Percentiles rank a stretch among this genome's conserved stretches.
These are phyloP conservation scores for Tychaedon coryphoeus DNA, from an alignment of 2,113 vertebrate species.

Conservation along the genomic window DNA sequence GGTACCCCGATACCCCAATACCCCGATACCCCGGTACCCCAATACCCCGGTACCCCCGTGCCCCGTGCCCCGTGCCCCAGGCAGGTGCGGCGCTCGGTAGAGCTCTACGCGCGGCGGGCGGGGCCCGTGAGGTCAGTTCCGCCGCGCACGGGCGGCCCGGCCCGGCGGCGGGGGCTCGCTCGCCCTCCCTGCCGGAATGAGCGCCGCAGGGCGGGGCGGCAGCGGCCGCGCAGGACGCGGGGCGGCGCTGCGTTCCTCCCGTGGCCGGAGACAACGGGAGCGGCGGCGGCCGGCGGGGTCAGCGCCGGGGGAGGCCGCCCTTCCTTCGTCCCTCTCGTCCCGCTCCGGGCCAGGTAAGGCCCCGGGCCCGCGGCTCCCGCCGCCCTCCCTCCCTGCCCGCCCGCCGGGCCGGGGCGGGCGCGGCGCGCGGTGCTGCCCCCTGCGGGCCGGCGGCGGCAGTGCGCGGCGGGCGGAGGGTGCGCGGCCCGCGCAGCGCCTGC, in stretches of 20 bases:
- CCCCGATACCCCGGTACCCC: too few species aligned
- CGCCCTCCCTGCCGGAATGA: not conserved
- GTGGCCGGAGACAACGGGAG: not conserved
- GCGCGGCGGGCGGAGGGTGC: not conserved
- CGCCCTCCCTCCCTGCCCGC: not conserved
- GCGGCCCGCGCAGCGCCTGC: not conserved
- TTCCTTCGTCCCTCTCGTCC: too few species aligned
- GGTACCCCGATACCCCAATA: too few species aligned
- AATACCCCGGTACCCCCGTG: too few species aligned
- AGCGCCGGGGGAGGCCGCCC: not conserved
- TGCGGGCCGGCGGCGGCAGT: too few species aligned
- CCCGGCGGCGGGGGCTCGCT: not conserved
- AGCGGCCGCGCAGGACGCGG: not conserved
- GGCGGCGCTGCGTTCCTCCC: not conserved
- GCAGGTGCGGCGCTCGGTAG: not conserved
- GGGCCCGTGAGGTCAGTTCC: not conserved
- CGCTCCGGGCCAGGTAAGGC: not conserved
- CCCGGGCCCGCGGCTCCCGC: not conserved
- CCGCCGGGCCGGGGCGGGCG: not conserved
- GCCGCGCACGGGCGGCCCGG: not conserved
- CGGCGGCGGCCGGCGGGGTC: not conserved
- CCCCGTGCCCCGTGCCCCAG: not conserved
- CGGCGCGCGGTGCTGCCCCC: too few species aligned
- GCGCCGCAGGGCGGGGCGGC: not conserved
- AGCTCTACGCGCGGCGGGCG: constrained; percentile 15